Conservation (phyloP, 2,797 vertebrate genomes). For the Alfaro cultratus region DNA sequence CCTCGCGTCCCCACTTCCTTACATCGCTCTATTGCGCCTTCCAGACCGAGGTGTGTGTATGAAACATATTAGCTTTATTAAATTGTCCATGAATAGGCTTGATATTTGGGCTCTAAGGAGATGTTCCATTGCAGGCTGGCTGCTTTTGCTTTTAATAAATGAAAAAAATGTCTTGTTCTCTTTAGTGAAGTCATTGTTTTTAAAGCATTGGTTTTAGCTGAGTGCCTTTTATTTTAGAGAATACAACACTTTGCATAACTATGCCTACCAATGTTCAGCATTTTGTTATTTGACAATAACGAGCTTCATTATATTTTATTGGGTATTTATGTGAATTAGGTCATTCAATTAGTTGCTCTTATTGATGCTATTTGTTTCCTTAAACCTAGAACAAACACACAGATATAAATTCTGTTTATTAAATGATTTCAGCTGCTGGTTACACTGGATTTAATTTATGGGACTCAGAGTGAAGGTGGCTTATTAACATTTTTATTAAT, state of each 20-base stretch:
- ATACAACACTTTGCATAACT: not conserved
- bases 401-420: not conserved
- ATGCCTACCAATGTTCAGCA: not conserved
- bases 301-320: not conserved
- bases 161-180: constrained; percentile 61
- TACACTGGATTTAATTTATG: not conserved
- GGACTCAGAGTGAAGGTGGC: not conserved
- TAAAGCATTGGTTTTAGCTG: constrained; percentile 58
- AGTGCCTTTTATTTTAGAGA: constrained; percentile 71
- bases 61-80: constrained; percentile 40
- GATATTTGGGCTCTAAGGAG: constrained; percentile 51
- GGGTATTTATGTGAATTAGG: not conserved
- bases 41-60: constrained; percentile 84
- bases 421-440: not conserved
- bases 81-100: constrained; percentile 44
- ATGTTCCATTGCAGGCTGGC: constrained; percentile 39
- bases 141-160: constrained; percentile 61
- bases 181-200: constrained; percentile 66
- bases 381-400: not conserved
- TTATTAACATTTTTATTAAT: not conserved
- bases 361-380: not conserved
- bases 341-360: not conserved
- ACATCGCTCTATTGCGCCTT: constrained; percentile 91
- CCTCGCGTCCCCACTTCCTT: constrained; percentile 88
- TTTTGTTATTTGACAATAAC: not conserved